Evolutionary conservation across 2,888 invertebrate genomes (phyloP), one percentile per base, ranked within the genome.

Genomic region (Dorcus parallelipipedus): DNA sequence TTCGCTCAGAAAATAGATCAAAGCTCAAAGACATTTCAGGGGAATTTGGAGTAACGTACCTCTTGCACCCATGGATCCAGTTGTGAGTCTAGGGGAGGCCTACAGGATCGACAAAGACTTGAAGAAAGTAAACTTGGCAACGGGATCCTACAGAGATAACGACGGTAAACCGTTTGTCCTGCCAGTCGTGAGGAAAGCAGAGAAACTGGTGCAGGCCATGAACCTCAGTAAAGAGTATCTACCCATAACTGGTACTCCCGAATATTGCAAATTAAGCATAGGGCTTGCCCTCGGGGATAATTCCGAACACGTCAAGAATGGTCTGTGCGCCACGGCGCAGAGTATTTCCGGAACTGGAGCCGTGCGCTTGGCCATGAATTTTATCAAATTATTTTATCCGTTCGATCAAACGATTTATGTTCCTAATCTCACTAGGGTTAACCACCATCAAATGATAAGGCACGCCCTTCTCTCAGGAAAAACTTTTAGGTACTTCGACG

Each of bases 321-420:
- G 79, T 52, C 64, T 79, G n/a, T 41, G 52, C 75, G 84, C 85
- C 58, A 88, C 88, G 73, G 91, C 95, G 69, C 87, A 90, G 81
- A 87, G 91, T n/a, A 87, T 99, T 61, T 97, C 97, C 64, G 98
- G 98, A 54, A 99, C 99, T 9, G 99, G 99, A 10, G 92, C 98
- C 1, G 81, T 99, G n/a, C 85, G 95, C 58, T 84, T 98, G 50
- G 99, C 97, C 38, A 89, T 91, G 42, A 91, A 90, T 61, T 98
- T 95, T 78, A 79, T 97, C 59, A 79, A 80, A 59, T 86, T 86
- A 55, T 94, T 90, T 79, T 92, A 90, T 78, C 84, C 84, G 6
- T 88, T 90, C 38, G 83, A 81, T 67, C 95, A 95, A 79, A 89
- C 88, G 61, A 80, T 93, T 51, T 97, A 94, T 81, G 71, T 98